Evolutionary conservation across 2,888 invertebrate genomes (phyloP), one percentile per base, ranked within the genome.

Genomic region (Xanthorhoe designata): DNA sequence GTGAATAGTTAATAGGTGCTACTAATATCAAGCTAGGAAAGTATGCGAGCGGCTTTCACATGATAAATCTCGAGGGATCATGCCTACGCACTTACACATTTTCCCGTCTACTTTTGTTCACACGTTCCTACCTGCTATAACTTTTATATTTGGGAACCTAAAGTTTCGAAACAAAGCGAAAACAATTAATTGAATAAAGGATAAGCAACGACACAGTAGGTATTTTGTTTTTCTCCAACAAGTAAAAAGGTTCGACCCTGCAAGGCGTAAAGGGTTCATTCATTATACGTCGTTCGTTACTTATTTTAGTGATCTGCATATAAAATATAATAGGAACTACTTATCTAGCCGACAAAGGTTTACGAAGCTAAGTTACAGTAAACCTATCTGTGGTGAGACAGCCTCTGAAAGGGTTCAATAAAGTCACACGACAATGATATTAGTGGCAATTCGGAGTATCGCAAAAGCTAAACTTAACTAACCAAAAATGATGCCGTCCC

Each of bases 241-340:
- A 13, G 13, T 13, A 47, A 47, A 15, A 47, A 47, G 47, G 47
- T 17, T 47, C 47, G 24, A 52, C 24, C 13, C 32, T 29, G 24
- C 51, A 52, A 57, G 17, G 38, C 53, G 50, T 45, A 56, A 67
- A 62, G 63, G 62, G 63, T 61, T 62, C 54, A 63, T 67, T 58
- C 62, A 57, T 6, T n/a, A 17, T 15, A 47, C 60, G 49, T 64
- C 66, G 77, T 78, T 79, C 71, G 72, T 76, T n/a, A n/a, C n/a
- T 75, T 78, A 73, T 73, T 73, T 72, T 75, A 80, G 77, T 74
- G 69, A 77, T 80, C 76, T 80, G 74, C 79, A 81, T 80, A 75
- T 72, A 79, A 76, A n/a, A n/a, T n/a, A n/a, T n/a, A n/a, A 80
- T 76, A 70, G 56, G 42, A 32, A 67, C 29, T 67, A 55, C 38